Evolutionary conservation across 1,140 invertebrate genomes (phyloP).

Genomic region (Amyelois transitella): DNA sequence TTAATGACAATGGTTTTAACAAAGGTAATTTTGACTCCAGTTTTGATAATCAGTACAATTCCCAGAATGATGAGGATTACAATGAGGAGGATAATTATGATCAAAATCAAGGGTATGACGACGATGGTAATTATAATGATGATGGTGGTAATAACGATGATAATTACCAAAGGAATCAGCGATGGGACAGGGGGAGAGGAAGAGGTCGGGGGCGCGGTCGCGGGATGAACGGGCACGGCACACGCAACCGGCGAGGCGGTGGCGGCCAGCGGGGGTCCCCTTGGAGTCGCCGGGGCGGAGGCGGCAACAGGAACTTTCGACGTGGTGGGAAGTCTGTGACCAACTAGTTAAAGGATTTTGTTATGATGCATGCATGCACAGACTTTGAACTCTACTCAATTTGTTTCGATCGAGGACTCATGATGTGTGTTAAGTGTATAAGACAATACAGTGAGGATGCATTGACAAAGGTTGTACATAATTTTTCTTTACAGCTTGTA

Average conservation of each 20-base stretch:
- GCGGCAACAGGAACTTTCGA: constrained; percentile 47
- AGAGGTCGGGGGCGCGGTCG: constrained; percentile 44
- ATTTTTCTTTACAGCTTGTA: constrained; percentile 62
- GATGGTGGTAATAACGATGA: constrained; percentile 28
- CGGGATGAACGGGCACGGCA: constrained; percentile 47
- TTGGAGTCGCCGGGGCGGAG: constrained; percentile 40
- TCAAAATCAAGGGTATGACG: constrained; percentile 41
- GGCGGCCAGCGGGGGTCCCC: constrained; percentile 35
- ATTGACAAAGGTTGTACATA: constrained; percentile 63
- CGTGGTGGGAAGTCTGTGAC: constrained; percentile 52
- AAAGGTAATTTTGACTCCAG: constrained; percentile 48
- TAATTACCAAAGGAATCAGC: constrained; percentile 40
- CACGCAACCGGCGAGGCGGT: constrained; percentile 34
- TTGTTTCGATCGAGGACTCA: constrained; percentile 21
- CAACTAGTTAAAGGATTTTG: constrained; percentile 35
- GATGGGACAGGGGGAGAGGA: constrained; percentile 50
- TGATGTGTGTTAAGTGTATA: constrained; percentile 49
- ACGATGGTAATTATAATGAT: constrained; percentile 48
- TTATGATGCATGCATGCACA: constrained; percentile 26
- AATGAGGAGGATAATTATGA: constrained; percentile 49
- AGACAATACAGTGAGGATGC: constrained; percentile 38
- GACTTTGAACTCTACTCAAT: constrained; percentile 31
- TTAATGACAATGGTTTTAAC: constrained; percentile 53
- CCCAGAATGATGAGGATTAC: constrained; percentile 31
- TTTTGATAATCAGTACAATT: constrained; percentile 47